A percentile compares a stretch with the other conserved stretches of the same genome.
phyloP scores from a whole-genome alignment of 2,113 vertebrate genomes.

The Ibidorhyncha struthersii region DNA sequence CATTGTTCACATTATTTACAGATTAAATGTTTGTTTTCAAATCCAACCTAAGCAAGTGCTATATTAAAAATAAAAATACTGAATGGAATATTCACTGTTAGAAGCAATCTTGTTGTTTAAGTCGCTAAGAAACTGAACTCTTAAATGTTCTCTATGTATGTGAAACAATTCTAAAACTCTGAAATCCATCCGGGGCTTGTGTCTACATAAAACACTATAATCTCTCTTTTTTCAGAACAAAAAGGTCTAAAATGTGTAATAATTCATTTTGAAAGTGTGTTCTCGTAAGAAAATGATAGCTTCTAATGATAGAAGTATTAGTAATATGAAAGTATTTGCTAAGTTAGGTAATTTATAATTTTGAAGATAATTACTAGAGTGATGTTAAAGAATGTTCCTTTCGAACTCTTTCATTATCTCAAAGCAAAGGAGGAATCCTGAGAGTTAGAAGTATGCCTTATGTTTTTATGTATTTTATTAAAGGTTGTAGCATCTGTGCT shows the following conservation, averaged over 20 bases:
- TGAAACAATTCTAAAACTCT: not conserved
- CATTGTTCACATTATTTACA: not conserved
- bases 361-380: not conserved
- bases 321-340: not conserved
- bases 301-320: not conserved
- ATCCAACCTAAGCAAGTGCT: not conserved
- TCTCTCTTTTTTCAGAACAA: not conserved
- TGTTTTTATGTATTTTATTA: not conserved
- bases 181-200: not conserved
- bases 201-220: not conserved
- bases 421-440: not conserved
- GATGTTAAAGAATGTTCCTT: not conserved
- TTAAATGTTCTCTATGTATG: not conserved
- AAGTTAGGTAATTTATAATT: not conserved
- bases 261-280: not conserved
- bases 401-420: not conserved
- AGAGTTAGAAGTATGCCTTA: not conserved
- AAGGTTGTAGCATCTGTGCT: not conserved
- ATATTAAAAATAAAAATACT: not conserved
- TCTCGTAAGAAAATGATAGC: not conserved
- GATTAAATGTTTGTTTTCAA: not conserved
- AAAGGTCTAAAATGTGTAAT: not conserved
- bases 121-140: fast-evolving
- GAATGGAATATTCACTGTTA: not conserved
- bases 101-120: not conserved